Evolutionary conservation across 2,797 vertebrate genomes (phyloP), one percentile per base, ranked within the genome.

Genomic region (Yasuhikotakia modesta): DNA sequence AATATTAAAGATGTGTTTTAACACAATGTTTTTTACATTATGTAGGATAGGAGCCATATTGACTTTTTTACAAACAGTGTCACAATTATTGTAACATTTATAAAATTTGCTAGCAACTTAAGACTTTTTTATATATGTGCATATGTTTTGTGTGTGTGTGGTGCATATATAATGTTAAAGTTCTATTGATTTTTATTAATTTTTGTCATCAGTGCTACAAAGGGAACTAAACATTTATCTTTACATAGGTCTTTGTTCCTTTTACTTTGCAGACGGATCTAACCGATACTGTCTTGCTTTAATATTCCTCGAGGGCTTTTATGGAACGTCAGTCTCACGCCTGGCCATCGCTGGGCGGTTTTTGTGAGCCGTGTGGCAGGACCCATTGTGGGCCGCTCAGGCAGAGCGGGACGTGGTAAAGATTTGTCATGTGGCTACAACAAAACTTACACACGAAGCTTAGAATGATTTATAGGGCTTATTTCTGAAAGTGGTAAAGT

Each of bases 401-500:
- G 87, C 87, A 83, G 83, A 70, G 67, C 80, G 67, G 85, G 87
- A 90, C 86, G 85, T 85, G 83, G 88, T 87, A 88, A 88, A 92
- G 88, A 93, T 93, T 92, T 93, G 93, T 94, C 91, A 92, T 85
- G 88, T 83, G 87, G 85, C 83, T 75, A 75, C 85, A 84, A 79
- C 79, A 85, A 85, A 79, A 82, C 85, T 83, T 82, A 75, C 88
- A 81, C 87, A 57, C 88, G 27, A 71, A 87, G 92, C 87, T 90
- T 88, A 84, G 87, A 84, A 92, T 94, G 93, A 94, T 94, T 94
- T 94, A 94, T 94, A 90, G 92, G 86, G 87, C 93, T 93, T 94
- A 93, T 94, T 94, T 94, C 93, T 93, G 90, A 93, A 93, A 92
- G 92, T 92, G 90, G 92, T 93, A 92, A 94, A 93, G 92, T 89